Conservation (phyloP, 2,797 vertebrate genomes). For the Protosalanx chinensis region DNA sequence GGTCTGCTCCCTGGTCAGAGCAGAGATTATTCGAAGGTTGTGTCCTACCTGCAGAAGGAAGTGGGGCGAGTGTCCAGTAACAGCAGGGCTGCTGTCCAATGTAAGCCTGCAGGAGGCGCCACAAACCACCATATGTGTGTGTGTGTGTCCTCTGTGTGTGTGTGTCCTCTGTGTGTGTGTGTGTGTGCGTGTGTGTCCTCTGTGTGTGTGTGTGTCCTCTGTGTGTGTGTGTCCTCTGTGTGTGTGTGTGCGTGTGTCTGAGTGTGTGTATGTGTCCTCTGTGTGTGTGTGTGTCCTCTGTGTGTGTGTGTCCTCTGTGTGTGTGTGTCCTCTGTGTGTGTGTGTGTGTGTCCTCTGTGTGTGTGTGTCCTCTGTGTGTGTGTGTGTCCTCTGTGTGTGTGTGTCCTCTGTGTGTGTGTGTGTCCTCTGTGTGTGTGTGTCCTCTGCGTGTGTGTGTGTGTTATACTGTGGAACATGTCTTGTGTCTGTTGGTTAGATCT, state of each 20-base stretch:
- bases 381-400: neutral
- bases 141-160: no score
- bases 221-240: no score
- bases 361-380: constrained; percentile 6
- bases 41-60: constrained; percentile 92
- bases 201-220: neutral
- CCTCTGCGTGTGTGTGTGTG: neutral
- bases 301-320: no score
- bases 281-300: no score
- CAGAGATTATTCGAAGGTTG: constrained; percentile 88
- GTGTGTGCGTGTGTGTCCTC: neutral
- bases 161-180: no score
- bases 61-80: constrained; percentile 83
- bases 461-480: constrained; percentile 12
- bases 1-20: constrained; percentile 85
- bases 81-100: constrained; percentile 82
- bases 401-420: constrained; percentile 19
- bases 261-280: no score
- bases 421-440: constrained; percentile 13
- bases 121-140: constrained; percentile 25
- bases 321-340: constrained; percentile 7
- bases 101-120: constrained; percentile 76
- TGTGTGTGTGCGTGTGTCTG: no score
- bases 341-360: constrained; percentile 14
- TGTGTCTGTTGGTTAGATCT: constrained; percentile 21